Conservation (phyloP, 2,797 vertebrate genomes). For the Enteromius argenteus region DNA sequence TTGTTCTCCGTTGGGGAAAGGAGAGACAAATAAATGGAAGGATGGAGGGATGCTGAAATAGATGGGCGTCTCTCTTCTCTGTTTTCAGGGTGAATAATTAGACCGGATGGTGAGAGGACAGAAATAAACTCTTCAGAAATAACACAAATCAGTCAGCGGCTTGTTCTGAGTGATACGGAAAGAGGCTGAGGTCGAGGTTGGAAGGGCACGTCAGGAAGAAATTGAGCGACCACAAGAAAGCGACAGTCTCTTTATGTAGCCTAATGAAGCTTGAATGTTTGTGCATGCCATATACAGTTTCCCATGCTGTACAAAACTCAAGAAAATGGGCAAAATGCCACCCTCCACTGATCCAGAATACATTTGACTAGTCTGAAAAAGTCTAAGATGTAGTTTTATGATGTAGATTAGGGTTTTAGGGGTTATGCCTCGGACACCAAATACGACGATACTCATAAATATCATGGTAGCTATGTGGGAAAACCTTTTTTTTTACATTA, state of each 20-base stretch:
- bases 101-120: slow-evolving; percentile 25
- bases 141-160: slow-evolving; percentile 18
- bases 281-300: not conserved
- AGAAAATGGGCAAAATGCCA: slow-evolving; percentile 22
- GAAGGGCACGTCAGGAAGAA: slow-evolving; percentile 20
- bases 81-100: slow-evolving; percentile 51
- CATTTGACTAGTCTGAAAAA: not conserved
- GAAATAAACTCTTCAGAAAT: slow-evolving; percentile 46
- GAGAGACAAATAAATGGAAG: slow-evolving; percentile 43
- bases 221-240: slow-evolving; percentile 16
- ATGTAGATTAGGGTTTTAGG: not conserved
- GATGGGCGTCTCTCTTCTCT: slow-evolving; percentile 12
- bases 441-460: not conserved
- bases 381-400: not conserved
- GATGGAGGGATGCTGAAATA: slow-evolving; percentile 42
- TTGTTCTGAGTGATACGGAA: not conserved
- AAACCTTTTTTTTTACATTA: not conserved
- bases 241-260: slow-evolving; percentile 29
- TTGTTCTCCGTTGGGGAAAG: slow-evolving; percentile 55
- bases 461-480: not conserved
- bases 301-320: not conserved
- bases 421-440: not conserved
- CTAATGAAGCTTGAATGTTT: slow-evolving; percentile 39
- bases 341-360: not conserved
- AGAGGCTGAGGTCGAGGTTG: slow-evolving; percentile 3